These are phyloP conservation scores for Trichonephila clavata DNA, from an alignment of 1,140 invertebrate genomes.

Conservation along the genomic window DNA sequence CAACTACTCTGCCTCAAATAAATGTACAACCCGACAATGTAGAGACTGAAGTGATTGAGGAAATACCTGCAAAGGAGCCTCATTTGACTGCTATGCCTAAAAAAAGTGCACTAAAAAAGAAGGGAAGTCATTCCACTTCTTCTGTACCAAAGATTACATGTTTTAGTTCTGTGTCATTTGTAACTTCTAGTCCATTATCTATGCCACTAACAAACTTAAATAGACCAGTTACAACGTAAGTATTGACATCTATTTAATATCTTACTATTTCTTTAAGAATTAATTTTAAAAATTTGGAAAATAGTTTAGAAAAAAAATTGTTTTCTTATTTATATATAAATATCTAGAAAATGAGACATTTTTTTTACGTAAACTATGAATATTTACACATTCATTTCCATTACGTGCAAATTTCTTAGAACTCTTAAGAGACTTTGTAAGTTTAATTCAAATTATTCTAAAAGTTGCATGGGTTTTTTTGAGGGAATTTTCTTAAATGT, in stretches of 20 bases:
- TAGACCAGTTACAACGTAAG: conserved; percentile 73
- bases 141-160: conserved; percentile 57
- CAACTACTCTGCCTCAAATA: neutral
- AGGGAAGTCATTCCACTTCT: conserved; percentile 16
- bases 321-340: too few relatives aligned
- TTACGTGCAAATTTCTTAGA: too few relatives aligned
- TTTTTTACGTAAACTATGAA: too few relatives aligned
- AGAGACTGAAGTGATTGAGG: conserved; percentile 68
- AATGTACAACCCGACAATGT: conserved; percentile 27
- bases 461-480: too few relatives aligned
- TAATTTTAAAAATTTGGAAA: too few relatives aligned
- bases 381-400: too few relatives aligned
- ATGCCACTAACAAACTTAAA: conserved; percentile 70
- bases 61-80: conserved; percentile 78
- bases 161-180: conserved; percentile 73
- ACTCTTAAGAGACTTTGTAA: too few relatives aligned
- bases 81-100: conserved; percentile 78
- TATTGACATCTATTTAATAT: neutral
- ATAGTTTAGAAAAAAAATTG: too few relatives aligned
- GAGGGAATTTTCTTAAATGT: too few relatives aligned
- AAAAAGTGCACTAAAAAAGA: conserved; percentile 78
- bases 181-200: conserved; percentile 57
- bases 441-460: too few relatives aligned
- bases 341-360: too few relatives aligned
- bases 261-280: too few relatives aligned